Evolutionary conservation across 2,888 invertebrate genomes (phyloP).

Genomic region (Caenorhabditis sp.): DNA sequence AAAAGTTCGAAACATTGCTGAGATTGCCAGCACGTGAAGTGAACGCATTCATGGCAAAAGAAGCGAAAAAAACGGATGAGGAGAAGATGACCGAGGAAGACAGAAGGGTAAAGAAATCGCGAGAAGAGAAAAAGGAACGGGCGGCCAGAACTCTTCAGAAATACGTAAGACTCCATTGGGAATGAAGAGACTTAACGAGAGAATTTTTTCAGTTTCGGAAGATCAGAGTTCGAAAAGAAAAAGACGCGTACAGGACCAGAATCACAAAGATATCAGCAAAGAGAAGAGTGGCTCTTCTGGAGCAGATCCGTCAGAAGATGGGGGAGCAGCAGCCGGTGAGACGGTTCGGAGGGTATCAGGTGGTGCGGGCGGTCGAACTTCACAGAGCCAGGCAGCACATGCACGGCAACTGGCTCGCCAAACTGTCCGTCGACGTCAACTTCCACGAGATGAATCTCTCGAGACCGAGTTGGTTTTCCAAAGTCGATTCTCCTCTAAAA

Average conservation of each 20-base stretch:
- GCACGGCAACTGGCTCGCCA: constrained; percentile 19
- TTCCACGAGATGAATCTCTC: constrained; percentile 43
- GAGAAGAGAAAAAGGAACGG: constrained; percentile 33
- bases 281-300: constrained; percentile 24
- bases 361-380: constrained; percentile 26
- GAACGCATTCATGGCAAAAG: constrained; percentile 43
- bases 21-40: constrained; percentile 40
- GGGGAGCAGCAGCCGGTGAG: constrained; percentile 34
- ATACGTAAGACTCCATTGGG: constrained; percentile 24
- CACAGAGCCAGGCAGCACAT: constrained; percentile 29
- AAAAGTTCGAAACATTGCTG: constrained; percentile 36
- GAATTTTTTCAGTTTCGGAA: constrained; percentile 43
- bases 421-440: constrained; percentile 32
- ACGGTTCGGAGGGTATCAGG: constrained; percentile 33
- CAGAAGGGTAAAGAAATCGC: constrained; percentile 5
- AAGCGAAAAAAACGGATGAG: constrained; percentile 35
- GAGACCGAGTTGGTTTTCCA: constrained; percentile 30
- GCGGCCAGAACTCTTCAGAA: constrained; percentile 47
- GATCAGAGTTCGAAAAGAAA: constrained; percentile 14
- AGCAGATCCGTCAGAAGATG: constrained; percentile 38
- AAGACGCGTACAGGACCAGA: constrained; percentile 8
- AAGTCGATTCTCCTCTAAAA: not conserved
- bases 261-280: constrained; percentile 21
- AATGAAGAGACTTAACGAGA: too few relatives aligned
- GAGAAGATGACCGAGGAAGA: constrained; percentile 48